phyloP scores from a whole-genome alignment of 2,113 vertebrate species.

The Circaetus cinerascens region DNA sequence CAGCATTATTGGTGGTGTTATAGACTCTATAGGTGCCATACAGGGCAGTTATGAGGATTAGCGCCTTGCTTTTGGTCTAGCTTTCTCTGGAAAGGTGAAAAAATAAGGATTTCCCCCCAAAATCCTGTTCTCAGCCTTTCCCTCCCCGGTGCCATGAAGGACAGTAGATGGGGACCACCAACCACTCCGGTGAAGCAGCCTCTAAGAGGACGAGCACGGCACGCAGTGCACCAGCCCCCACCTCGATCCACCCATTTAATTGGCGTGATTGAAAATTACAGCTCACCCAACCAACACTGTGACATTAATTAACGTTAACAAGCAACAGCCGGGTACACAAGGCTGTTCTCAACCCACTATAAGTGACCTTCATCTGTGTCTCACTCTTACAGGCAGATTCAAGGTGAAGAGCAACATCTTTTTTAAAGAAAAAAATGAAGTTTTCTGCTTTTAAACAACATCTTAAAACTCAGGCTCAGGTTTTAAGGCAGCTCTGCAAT shows the following conservation, averaged over 20 bases:
- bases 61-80: background rate
- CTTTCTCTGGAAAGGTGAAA: background rate
- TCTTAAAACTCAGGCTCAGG: background rate
- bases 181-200: background rate
- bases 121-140: background rate
- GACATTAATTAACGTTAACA: background rate
- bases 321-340: background rate
- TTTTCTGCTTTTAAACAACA: background rate
- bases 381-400: background rate
- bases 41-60: background rate
- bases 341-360: background rate
- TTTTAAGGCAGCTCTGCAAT: background rate
- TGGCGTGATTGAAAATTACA: background rate
- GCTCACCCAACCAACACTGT: background rate
- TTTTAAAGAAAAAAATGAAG: too few species aligned
- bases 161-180: too few species aligned
- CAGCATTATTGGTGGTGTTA: background rate
- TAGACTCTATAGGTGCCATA: background rate
- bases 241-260: background rate
- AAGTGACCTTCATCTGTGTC: background rate
- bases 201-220: background rate
- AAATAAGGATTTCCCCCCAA: background rate
- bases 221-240: background rate
- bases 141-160: background rate
- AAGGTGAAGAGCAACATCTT: background rate